phyloP scores from a whole-genome alignment of 2,888 invertebrate species.

The Holacanthella duospinosa region DNA sequence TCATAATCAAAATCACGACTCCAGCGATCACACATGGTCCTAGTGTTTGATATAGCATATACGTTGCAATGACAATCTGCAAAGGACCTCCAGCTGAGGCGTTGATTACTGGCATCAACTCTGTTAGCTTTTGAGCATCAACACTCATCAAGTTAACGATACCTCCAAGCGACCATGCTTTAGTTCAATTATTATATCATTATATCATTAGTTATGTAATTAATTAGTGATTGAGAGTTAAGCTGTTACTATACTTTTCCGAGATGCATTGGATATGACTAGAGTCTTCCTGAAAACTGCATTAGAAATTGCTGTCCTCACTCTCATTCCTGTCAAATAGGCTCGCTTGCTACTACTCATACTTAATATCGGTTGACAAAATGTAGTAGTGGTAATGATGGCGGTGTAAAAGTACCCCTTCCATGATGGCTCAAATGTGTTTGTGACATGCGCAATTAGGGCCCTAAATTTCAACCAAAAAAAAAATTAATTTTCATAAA shows the following conservation, averaged over 20 bases:
- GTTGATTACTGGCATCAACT: not conserved
- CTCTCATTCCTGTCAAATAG: slow-evolving; percentile 46
- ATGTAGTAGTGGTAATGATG: slow-evolving; percentile 43
- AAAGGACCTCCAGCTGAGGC: slow-evolving; percentile 51
- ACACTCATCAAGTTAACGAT: not conserved
- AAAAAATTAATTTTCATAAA: not conserved
- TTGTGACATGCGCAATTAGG: slow-evolving; percentile 35
- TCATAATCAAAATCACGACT: slow-evolving; percentile 82
- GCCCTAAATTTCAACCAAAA: slow-evolving; percentile 30
- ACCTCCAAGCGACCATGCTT: not conserved
- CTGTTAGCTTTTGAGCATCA: not conserved
- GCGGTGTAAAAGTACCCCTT: slow-evolving; percentile 46
- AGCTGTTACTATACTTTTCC: slow-evolving; percentile 14
- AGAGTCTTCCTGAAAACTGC: slow-evolving; percentile 44
- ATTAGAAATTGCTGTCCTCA: slow-evolving; percentile 44
- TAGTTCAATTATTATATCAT: no score
- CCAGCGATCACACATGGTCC: slow-evolving; percentile 80
- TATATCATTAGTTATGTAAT: no score
- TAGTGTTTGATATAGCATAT: slow-evolving; percentile 71
- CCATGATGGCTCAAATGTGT: slow-evolving; percentile 40
- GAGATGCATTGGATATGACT: slow-evolving; percentile 14
- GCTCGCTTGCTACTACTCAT: slow-evolving; percentile 47
- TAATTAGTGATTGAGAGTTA: no score
- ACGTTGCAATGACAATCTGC: slow-evolving; percentile 72
- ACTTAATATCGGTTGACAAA: slow-evolving; percentile 44